Conservation (phyloP, 2,888 invertebrate genomes). For the Hartigia nigra region DNA sequence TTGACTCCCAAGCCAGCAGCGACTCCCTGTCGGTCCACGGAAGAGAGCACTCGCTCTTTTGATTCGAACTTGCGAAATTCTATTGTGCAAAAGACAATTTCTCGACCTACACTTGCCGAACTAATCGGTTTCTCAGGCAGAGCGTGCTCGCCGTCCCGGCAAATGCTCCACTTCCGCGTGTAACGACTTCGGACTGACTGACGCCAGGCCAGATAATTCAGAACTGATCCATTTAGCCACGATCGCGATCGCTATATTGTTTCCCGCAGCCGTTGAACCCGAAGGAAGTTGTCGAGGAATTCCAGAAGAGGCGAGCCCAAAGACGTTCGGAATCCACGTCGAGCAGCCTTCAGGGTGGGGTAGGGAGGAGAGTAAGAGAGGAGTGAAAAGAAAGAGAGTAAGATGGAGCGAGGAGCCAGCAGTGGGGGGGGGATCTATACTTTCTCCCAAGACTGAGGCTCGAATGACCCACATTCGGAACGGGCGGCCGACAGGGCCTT, state of each 20-base stretch:
- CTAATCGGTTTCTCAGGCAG: neutral
- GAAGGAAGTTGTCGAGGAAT: neutral
- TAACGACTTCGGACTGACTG: neutral
- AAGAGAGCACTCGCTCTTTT: neutral
- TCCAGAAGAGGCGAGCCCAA: neutral
- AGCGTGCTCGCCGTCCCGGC: neutral
- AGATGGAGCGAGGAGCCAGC: neutral
- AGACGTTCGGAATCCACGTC: neutral
- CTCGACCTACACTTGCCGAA: neutral
- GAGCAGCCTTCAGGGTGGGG: neutral
- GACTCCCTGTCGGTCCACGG: neutral
- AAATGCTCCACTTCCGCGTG: neutral
- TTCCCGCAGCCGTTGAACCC: neutral
- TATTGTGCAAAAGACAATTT: neutral
- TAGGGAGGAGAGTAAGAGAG: constrained; percentile 37
- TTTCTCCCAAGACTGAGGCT: constrained; percentile 51
- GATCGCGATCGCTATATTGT: neutral
- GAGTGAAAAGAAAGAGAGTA: constrained; percentile 48
- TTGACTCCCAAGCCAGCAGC: neutral
- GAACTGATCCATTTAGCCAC: neutral
- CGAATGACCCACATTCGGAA: constrained; percentile 62
- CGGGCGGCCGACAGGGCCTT: constrained; percentile 37
- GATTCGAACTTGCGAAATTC: neutral
- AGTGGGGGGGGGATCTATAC: constrained; percentile 50
- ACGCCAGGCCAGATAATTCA: neutral